A percentile compares a stretch with the other conserved stretches of the same genome.
These are phyloP conservation scores for Eupeodes corollae DNA, from an alignment of 1,140 invertebrate genomes.

Conservation along the genomic window DNA sequence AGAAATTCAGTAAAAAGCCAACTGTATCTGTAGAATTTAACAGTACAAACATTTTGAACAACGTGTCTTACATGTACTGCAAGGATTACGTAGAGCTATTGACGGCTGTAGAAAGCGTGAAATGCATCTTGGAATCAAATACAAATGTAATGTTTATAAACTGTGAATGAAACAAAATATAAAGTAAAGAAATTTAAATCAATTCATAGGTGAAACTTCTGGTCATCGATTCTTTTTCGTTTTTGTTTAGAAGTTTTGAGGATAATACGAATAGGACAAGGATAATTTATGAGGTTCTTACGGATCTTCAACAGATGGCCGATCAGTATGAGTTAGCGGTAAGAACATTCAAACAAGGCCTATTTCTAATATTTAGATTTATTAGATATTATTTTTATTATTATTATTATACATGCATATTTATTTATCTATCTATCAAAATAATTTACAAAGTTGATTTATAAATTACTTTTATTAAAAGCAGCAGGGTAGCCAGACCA, in stretches of 20 bases:
- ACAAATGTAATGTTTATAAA: background rate
- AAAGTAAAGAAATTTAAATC: background rate
- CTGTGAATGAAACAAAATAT: background rate
- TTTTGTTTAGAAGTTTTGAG: conserved; percentile 12
- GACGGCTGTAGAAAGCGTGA: conserved; percentile 12
- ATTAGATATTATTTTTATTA: too few relatives aligned
- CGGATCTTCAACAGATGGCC: conserved; percentile 15
- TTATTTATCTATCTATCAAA: too few relatives aligned
- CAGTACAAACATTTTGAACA: conserved; percentile 12
- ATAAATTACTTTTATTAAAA: too few relatives aligned
- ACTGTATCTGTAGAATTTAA: background rate
- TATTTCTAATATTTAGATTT: too few relatives aligned
- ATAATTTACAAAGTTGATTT: too few relatives aligned
- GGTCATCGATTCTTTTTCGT: conserved; percentile 24
- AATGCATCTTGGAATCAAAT: conserved; percentile 7
- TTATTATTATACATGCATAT: too few relatives aligned
- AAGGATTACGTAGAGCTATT: conserved; percentile 13
- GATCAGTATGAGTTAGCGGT: conserved; percentile 17
- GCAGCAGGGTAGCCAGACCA: too few relatives aligned
- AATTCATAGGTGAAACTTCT: conserved; percentile 19
- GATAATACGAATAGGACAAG: conserved; percentile 12
- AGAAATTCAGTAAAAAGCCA: background rate
- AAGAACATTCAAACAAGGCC: too few relatives aligned
- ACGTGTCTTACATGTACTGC: conserved; percentile 17
- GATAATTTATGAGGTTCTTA: conserved; percentile 15